Base-by-base conservation (phyloP, 2,888 invertebrate genomes). In the Tipula lateralis region DNA sequence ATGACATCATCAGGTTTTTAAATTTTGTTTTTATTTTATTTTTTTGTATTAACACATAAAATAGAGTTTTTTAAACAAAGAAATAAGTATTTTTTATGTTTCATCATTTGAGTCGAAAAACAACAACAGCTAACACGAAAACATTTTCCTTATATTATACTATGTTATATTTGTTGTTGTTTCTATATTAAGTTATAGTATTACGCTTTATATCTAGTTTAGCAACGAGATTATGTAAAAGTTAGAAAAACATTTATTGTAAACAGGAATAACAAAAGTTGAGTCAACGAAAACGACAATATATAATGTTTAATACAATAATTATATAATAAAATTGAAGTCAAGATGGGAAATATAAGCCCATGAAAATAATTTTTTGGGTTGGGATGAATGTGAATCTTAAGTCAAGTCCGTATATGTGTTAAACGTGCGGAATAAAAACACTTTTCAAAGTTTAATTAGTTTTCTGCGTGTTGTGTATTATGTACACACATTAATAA, bases 1-100 rank as follows among this genome's bases (percentile, higher is more conserved):
- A 82, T 82, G 82, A 82, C 82, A 82, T 82, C 82, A 82, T 82
- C 82, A 82, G 30, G 82, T 30, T 82, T 81, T 82, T 30, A 82
- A 82, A 30, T 82, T 82, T 30, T 82, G 16, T 82, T 82, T 82
- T 16, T 30, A n/a, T 30, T 30, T 82, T 30, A n/a, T 82, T 36
- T 12, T 44, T n/a, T 36, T 9, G 13, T 44, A 16, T 66, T 24
- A 66, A 24, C 66, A 66, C 24, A 66, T 44, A 44, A 44, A 44
- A 16, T 5, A 44, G 44, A 44, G 44, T 44, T 44, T n/a, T n/a
- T n/a, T 44, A 44, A 19, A 44, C 44, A n/a, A 44, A 44, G 44
- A 44, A n/a, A n/a, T 44, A 66, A 66, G 66, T 66, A 9, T 66
- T 44, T 44, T 44, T 24, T 24, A 66, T 66, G 24, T 66, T 66